Evolutionary conservation across 2,797 vertebrate genomes (phyloP), one percentile per base, ranked within the genome.

Genomic region (Danio tinwini): DNA sequence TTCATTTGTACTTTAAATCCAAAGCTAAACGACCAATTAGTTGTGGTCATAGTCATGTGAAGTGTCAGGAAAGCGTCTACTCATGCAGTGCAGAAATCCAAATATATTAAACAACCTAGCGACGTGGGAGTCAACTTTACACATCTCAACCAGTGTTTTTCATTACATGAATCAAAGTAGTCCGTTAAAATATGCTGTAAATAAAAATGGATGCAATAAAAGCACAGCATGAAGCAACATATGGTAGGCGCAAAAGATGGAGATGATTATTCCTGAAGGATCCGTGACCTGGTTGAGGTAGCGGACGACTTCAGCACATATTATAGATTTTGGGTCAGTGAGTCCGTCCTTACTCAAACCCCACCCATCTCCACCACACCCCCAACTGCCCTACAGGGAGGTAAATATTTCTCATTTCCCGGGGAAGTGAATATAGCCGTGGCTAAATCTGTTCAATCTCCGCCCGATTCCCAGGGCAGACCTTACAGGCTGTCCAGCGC

Each of bases 351-450:
- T n/a, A 59, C 21, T 59, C 12, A 59, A 50, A 61, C 55, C 44
- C 65, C 56, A 44, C 37, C 65, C 52, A 64, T 77, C 72, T 21
- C 29, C 84, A 56, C 69, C 69, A 68, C 45, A 76, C 67, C 40
- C 59, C 50, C 50, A 53, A 71, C 59, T 67, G 74, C 76, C 77
- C 80, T 52, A 75, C 47, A 17, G 86, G 84, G 86, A 88, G 83
- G 82, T 82, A 81, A 81, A 82, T 61, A 63, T 81, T 82, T 75
- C 76, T 84, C 6, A 73, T 85, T 87, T 87, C 87, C 86, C 81
- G 82, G 81, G 87, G 87, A 92, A 90, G 89, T 80, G 77, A 76
- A 82, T 68, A 49, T 84, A 55, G 76, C 74, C 16, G 49, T 44
- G 56, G 78, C 76, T 84, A 63, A 82, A 84, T 77, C 49, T 71